Base-by-base conservation (phyloP, 1,140 invertebrate genomes). In the Heterodera carotae region DNA sequence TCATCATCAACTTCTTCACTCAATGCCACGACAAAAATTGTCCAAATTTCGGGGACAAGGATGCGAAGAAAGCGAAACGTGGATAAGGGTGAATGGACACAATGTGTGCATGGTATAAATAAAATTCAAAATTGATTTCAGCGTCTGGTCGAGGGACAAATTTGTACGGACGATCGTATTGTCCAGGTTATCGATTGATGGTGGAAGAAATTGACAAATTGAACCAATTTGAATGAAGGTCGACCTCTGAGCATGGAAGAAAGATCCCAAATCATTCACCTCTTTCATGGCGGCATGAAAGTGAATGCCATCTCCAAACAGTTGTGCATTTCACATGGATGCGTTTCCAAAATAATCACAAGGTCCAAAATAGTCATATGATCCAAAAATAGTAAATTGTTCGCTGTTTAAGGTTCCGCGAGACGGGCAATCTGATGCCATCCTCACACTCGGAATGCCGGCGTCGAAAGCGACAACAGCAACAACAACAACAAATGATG, bases 271-370 rank as follows among this genome's bases (percentile, higher is more conserved):
- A 86, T 86, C 22, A 86, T 86, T 60, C 71, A 87, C 39, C 76
- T 85, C 15, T 86, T 88, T 59, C 85, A 84, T n/a, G 66, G 62
- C 34, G 85, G 85, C 62, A 86, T 86, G 85, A 86, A 86, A 72
- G 83, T 84, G 6, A 86, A 86, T 67, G 86, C 85, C 27, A 86
- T 86, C 39, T 88, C 85, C 22, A 86, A 86, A 70, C 76, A 78
- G 69, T 71, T 86, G 43, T 86, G 85, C 66, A 88, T 86, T 34
- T 88, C 86, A 12, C 85, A 86, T 74, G 85, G 85, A 10, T 86
- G 85, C 79, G 85, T 86, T 8, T 87, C 85, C 8, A 86, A 86
- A 69, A 86, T 86, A 48, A 88, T 86, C 31, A 88, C 85, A 39
- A 72, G 84, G 86, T 86, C 62, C 72, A 53, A 10, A 12, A 25